These are phyloP conservation scores for Passer domesticus DNA, from an alignment of 2,113 vertebrate genomes.

Conservation along the genomic window DNA sequence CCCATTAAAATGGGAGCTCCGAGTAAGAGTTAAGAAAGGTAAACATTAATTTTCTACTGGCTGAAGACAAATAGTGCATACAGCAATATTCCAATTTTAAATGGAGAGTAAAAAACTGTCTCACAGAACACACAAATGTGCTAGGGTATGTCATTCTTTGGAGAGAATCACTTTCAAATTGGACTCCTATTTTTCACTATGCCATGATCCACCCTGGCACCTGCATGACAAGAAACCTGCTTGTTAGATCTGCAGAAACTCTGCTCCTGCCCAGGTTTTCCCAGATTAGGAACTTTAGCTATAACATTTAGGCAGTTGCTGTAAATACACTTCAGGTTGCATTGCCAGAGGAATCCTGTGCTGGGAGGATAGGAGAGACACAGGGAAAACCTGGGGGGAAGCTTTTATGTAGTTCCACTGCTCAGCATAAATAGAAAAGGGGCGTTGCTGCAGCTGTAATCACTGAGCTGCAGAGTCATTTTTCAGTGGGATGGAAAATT, in stretches of 20 bases:
- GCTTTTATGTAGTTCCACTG: background rate
- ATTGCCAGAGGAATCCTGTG: background rate
- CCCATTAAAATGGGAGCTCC: background rate
- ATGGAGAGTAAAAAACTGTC: background rate
- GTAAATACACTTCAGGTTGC: background rate
- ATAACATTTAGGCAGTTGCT: background rate
- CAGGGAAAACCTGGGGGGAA: background rate
- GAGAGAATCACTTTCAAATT: background rate
- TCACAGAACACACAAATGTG: background rate
- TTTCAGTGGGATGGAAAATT: background rate
- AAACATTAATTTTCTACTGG: background rate
- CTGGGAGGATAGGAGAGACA: background rate
- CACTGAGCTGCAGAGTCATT: background rate
- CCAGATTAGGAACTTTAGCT: background rate
- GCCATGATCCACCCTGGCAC: background rate
- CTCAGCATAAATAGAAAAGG: background rate
- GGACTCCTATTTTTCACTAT: background rate
- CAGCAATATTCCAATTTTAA: background rate
- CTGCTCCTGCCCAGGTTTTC: background rate
- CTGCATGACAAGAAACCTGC: background rate
- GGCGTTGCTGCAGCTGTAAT: background rate
- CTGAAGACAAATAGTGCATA: background rate
- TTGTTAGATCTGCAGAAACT: background rate
- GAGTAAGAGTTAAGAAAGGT: constrained; percentile 15
- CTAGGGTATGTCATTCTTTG: background rate